These are phyloP conservation scores for Parambassis ranga DNA, from an alignment of 2,797 vertebrate genomes.

Conservation along the genomic window DNA sequence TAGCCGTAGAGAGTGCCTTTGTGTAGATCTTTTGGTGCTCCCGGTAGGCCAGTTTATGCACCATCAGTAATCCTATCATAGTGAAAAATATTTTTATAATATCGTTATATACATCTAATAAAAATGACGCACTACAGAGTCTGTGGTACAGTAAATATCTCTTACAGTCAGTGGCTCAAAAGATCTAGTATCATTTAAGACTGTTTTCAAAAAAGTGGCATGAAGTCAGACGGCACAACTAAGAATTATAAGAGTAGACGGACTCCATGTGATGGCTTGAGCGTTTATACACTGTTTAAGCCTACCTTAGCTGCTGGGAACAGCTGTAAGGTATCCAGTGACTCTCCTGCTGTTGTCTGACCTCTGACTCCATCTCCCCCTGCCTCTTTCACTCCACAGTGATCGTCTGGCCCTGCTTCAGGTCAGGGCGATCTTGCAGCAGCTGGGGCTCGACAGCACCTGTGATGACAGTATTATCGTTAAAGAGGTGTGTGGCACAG, in stretches of 20 bases:
- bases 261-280: slow-evolving; percentile 4
- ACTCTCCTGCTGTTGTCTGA: slow-evolving; percentile 52
- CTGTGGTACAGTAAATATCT: neutral
- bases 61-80: too few species aligned
- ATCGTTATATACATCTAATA: too few species aligned
- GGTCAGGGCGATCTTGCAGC: slow-evolving; percentile 94
- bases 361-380: slow-evolving; percentile 28
- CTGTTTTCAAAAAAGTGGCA: neutral
- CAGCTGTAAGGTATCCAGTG: slow-evolving; percentile 66
- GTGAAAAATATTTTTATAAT: too few species aligned
- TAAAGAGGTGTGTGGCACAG: slow-evolving; percentile 91
- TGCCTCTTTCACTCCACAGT: slow-evolving; percentile 61
- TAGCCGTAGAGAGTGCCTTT: too few species aligned
- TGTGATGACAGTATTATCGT: slow-evolving; percentile 99
- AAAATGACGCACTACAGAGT: neutral
- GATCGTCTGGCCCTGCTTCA: slow-evolving; percentile 96
- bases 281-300: slow-evolving; percentile 36
- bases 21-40: too few species aligned
- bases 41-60: too few species aligned
- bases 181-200: too few species aligned
- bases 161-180: too few species aligned
- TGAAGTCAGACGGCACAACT: neutral
- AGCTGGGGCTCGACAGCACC: slow-evolving; percentile 95
- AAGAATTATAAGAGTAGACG: neutral
- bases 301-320: slow-evolving; percentile 51